These are phyloP conservation scores for Timandra comae DNA, from an alignment of 2,888 invertebrate species.

Conservation along the genomic window DNA sequence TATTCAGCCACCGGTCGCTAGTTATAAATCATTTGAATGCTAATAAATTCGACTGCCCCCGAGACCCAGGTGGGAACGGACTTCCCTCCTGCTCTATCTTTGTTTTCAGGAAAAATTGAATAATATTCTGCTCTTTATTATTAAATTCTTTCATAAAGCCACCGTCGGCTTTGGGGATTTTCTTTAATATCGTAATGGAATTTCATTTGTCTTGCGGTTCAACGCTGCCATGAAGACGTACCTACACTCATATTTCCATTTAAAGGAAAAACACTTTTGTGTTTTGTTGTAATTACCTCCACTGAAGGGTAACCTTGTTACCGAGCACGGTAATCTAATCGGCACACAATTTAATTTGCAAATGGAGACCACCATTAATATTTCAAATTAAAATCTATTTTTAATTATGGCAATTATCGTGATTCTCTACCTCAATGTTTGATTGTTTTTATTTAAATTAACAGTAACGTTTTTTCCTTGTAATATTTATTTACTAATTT, in stretches of 20 bases:
- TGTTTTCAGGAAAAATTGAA: conserved; percentile 67
- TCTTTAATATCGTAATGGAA: conserved; percentile 68
- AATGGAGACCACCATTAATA: too few relatives aligned
- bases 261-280: conserved; percentile 19
- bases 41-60: conserved; percentile 73
- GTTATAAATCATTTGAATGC: conserved; percentile 77
- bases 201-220: conserved; percentile 60
- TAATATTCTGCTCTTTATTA: conserved; percentile 69
- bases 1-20: conserved; percentile 73
- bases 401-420: too few relatives aligned
- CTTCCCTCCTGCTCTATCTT: conserved; percentile 67
- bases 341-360: too few relatives aligned
- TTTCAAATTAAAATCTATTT: too few relatives aligned
- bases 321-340: conserved; percentile 17
- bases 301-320: conserved; percentile 22
- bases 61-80: conserved; percentile 67
- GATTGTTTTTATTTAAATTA: too few relatives aligned
- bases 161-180: conserved; percentile 59
- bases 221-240: conserved; percentile 33
- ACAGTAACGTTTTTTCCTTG: too few relatives aligned
- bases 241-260: conserved; percentile 35
- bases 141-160: conserved; percentile 70
- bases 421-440: too few relatives aligned
- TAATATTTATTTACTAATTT: too few relatives aligned
- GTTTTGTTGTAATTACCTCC: conserved; percentile 28